Evolutionary conservation across 2,888 invertebrate genomes (phyloP).

Genomic region (Nomada ferruginata): DNA sequence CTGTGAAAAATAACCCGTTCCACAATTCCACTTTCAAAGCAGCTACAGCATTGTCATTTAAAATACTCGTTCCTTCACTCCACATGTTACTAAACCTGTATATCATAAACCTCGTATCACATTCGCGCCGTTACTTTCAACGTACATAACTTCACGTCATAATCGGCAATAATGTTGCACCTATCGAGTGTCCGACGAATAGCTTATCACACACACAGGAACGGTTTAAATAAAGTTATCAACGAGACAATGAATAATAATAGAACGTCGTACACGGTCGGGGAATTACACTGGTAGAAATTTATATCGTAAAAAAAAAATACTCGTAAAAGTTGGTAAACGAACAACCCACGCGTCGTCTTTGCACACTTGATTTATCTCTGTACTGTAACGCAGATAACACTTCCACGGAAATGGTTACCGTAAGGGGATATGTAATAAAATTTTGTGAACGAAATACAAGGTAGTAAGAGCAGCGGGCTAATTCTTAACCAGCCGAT

Average conservation of each 20-base stretch:
- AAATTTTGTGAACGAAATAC: background rate
- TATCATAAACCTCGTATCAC: background rate
- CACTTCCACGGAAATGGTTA: background rate
- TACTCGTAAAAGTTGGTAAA: background rate
- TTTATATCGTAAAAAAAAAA: background rate
- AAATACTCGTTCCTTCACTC: background rate
- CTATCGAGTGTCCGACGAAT: background rate
- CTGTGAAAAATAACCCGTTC: too few species aligned
- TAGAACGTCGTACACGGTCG: background rate
- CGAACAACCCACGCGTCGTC: background rate
- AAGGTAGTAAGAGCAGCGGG: background rate
- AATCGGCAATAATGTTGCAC: background rate
- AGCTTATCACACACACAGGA: background rate
- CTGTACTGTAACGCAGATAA: background rate
- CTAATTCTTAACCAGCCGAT: constrained; percentile 6
- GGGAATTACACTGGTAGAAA: background rate
- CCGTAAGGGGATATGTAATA: background rate
- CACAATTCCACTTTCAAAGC: too few species aligned
- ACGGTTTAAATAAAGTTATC: background rate
- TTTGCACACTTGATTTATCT: background rate
- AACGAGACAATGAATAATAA: background rate
- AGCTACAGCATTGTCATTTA: too few species aligned
- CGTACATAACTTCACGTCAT: background rate
- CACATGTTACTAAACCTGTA: background rate
- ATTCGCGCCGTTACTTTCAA: background rate